Conservation (phyloP, 2,797 vertebrate species). For the Chromis chromis region DNA sequence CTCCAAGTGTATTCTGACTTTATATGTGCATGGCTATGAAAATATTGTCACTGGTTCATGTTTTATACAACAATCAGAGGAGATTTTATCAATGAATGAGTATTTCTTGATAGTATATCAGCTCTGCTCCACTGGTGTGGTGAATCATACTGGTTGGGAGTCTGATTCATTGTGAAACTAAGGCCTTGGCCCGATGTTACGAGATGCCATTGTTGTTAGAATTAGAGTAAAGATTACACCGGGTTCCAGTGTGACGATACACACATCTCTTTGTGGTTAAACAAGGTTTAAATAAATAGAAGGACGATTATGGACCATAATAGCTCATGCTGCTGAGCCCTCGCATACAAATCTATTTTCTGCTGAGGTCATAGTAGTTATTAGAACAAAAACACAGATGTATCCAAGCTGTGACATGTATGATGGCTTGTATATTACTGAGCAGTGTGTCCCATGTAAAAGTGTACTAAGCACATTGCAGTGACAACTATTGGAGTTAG, state of each 20-base stretch:
- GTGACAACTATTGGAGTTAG: too few relatives aligned
- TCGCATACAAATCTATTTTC: too few relatives aligned
- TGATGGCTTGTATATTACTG: too few relatives aligned
- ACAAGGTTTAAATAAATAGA: background rate
- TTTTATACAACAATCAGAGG: background rate
- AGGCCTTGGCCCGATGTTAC: background rate
- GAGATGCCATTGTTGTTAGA: constrained; percentile 26
- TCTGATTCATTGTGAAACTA: constrained; percentile 25
- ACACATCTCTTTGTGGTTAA: background rate
- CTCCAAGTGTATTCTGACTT: constrained; percentile 13
- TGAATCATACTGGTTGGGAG: constrained; percentile 19
- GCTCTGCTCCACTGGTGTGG: constrained; percentile 12
- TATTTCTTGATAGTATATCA: constrained; percentile 20
- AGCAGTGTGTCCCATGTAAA: too few relatives aligned
- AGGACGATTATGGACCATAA: background rate
- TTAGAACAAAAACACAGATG: too few relatives aligned
- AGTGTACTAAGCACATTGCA: too few relatives aligned
- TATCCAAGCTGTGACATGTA: too few relatives aligned
- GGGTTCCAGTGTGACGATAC: constrained; percentile 14
- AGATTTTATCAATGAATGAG: constrained; percentile 15
- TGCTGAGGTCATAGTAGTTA: too few relatives aligned
- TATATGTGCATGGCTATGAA: constrained; percentile 16
- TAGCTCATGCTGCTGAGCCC: background rate
- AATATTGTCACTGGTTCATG: constrained; percentile 18
- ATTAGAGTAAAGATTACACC: background rate